phyloP scores from a whole-genome alignment of 2,888 invertebrate genomes.

The Lasioglossum oenotherae region DNA sequence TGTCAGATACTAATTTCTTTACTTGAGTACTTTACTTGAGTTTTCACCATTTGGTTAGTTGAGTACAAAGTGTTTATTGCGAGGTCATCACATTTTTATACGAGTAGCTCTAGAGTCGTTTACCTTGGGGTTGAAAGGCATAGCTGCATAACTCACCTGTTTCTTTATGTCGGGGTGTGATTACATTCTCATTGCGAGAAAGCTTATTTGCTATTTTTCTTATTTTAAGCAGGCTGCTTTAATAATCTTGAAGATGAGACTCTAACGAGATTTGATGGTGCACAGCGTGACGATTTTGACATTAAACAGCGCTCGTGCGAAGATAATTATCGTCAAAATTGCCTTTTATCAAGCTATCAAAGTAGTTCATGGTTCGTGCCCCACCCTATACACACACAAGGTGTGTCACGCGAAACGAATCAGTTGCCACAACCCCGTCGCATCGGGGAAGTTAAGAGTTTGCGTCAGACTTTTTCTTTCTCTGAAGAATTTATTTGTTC shows the following conservation, averaged over 20 bases:
- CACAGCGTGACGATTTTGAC: background rate
- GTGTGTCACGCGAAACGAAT: background rate
- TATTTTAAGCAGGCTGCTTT: background rate
- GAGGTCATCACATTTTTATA: background rate
- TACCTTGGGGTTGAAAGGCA: background rate
- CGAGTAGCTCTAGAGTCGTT: background rate
- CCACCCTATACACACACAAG: background rate
- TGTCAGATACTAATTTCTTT: background rate
- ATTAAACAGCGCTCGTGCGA: background rate
- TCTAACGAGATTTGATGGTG: background rate
- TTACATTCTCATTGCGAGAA: background rate
- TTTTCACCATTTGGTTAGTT: too few species aligned
- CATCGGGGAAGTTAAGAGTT: background rate
- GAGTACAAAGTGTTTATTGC: background rate
- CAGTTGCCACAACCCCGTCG: too few species aligned
- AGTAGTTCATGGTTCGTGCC: background rate
- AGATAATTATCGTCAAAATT: background rate
- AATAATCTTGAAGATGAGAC: background rate
- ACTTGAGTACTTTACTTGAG: background rate
- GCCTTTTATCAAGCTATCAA: background rate
- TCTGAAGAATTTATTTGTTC: too few species aligned
- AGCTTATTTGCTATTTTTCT: background rate
- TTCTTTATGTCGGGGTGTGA: background rate
- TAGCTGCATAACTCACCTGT: background rate
- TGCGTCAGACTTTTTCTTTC: background rate